phyloP scores from a whole-genome alignment of 2,888 invertebrate species.

The Molorchus minor region DNA sequence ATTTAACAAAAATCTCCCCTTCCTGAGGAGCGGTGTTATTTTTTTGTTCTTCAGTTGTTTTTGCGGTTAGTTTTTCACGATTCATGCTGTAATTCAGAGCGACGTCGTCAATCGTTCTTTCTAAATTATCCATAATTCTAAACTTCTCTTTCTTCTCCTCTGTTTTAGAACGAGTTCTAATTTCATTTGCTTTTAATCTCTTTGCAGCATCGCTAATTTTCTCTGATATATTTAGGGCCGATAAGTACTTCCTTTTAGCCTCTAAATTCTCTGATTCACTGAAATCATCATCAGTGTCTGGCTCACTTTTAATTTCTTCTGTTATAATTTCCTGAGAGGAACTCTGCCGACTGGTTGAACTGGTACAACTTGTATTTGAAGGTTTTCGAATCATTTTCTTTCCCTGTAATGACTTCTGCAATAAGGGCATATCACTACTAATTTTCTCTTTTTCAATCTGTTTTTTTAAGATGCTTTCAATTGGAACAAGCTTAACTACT shows the following conservation, averaged over 20 bases:
- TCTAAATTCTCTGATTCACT: constrained; percentile 51
- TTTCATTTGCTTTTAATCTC: constrained; percentile 47
- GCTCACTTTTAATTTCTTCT: constrained; percentile 57
- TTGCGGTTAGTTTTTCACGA: constrained; percentile 26
- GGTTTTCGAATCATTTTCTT: constrained; percentile 26
- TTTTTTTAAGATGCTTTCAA: constrained; percentile 44
- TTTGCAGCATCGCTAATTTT: constrained; percentile 47
- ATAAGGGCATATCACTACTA: constrained; percentile 14
- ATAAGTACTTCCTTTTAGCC: constrained; percentile 54
- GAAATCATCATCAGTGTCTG: constrained; percentile 51
- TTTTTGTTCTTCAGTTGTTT: constrained; percentile 28
- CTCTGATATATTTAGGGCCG: constrained; percentile 57
- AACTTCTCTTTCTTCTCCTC: constrained; percentile 51
- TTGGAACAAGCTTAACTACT: constrained; percentile 46
- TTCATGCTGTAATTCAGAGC: constrained; percentile 42
- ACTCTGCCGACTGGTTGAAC: constrained; percentile 25
- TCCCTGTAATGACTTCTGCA: constrained; percentile 27
- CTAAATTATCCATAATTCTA: constrained; percentile 44
- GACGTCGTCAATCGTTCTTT: constrained; percentile 46
- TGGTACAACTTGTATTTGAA: constrained; percentile 22
- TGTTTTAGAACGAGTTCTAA: constrained; percentile 54
- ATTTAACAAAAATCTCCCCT: constrained; percentile 55
- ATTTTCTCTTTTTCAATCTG: constrained; percentile 30
- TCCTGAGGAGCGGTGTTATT: constrained; percentile 30
- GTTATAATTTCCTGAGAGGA: constrained; percentile 29